phyloP scores from a whole-genome alignment of 2,888 invertebrate species.

The Quadroppia sp. region DNA sequence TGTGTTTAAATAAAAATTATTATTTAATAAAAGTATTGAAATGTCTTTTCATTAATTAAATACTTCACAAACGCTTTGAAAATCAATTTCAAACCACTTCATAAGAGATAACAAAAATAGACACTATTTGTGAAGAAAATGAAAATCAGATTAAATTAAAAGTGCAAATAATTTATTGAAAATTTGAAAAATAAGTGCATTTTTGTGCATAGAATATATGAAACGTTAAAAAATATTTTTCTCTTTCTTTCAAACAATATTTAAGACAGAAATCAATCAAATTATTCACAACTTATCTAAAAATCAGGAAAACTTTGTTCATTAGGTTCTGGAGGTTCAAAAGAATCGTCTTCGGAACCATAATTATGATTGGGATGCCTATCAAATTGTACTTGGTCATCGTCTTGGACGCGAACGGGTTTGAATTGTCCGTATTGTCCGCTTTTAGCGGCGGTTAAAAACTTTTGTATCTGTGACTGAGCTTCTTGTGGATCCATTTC shows the following conservation, averaged over 20 bases:
- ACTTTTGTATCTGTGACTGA: not conserved
- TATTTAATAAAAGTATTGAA: too few relatives aligned
- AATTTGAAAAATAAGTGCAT: not conserved
- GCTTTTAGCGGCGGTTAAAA: not conserved
- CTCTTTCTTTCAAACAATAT: constrained; percentile 4
- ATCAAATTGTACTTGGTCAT: not conserved
- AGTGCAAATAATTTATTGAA: constrained; percentile 2
- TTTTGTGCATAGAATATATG: not conserved
- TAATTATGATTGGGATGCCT: not conserved
- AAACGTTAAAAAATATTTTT: not conserved
- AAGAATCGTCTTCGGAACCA: not conserved
- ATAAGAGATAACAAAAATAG: not conserved
- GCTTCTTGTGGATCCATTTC: constrained; percentile 26
- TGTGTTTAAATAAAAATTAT: too few relatives aligned
- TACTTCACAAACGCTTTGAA: too few relatives aligned
- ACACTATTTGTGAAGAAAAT: not conserved
- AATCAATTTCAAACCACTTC: not conserved
- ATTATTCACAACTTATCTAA: not conserved
- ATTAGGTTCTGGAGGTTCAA: constrained; percentile 4
- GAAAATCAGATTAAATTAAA: not conserved
- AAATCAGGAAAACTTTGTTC: constrained; percentile 11
- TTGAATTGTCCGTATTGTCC: not conserved
- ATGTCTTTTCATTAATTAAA: too few relatives aligned
- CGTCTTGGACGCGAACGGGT: not conserved
- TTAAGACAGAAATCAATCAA: not conserved